These are phyloP conservation scores for Lycopodina hypogea DNA, from an alignment of 37 sponge, comb jelly and placozoan genomes.

Conservation along the genomic window DNA sequence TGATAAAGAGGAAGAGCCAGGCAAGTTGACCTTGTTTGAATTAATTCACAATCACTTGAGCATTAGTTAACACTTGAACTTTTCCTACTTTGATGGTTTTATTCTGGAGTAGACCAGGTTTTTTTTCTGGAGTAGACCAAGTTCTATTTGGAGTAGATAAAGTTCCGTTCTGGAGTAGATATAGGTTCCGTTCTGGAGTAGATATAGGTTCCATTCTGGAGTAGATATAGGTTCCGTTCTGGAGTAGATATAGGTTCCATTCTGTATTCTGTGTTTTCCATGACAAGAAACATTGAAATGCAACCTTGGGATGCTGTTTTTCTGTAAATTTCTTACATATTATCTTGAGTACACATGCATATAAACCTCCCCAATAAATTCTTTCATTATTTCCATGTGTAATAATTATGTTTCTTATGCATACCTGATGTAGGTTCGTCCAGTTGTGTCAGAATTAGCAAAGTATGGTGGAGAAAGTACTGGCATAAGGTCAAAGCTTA, in stretches of 20 bases:
- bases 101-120: too few species aligned
- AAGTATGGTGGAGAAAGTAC: slow-evolving; percentile 77
- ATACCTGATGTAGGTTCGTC: slow-evolving; percentile 45
- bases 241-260: too few species aligned
- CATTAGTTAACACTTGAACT: too few species aligned
- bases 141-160: neutral
- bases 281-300: too few species aligned
- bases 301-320: neutral
- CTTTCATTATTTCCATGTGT: neutral
- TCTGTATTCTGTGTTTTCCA: too few species aligned
- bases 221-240: neutral
- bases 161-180: neutral
- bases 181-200: too few species aligned
- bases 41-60: too few species aligned
- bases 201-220: neutral
- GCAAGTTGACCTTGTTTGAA: slow-evolving; percentile 18
- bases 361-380: neutral
- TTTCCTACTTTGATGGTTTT: too few species aligned
- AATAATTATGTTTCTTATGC: neutral
- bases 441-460: slow-evolving; percentile 48
- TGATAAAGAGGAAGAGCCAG: slow-evolving; percentile 66
- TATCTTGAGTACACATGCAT: neutral
- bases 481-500: slow-evolving; percentile 76
- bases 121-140: too few species aligned
- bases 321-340: neutral